Percentiles rank a stretch among this genome's conserved stretches.
phyloP scores from a whole-genome alignment of 1,140 invertebrate genomes.

The Hyles euphorbiae region DNA sequence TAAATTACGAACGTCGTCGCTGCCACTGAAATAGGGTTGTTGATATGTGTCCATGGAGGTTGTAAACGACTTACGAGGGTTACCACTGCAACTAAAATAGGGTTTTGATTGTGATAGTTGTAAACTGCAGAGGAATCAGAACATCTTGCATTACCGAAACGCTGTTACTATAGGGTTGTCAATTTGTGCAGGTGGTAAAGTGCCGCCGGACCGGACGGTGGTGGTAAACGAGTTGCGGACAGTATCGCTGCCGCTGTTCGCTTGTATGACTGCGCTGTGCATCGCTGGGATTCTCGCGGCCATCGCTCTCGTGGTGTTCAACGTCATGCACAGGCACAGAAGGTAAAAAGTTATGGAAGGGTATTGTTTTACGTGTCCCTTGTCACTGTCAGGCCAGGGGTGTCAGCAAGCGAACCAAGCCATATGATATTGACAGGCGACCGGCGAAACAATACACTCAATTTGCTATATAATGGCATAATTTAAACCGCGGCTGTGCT shows the following conservation, averaged over 20 bases:
- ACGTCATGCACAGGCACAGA: constrained; percentile 91
- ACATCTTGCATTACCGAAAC: no score
- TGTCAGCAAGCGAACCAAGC: not conserved
- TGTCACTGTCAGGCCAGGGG: constrained; percentile 16
- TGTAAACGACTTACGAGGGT: no score
- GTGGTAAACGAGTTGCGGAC: constrained; percentile 88
- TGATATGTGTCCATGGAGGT: no score
- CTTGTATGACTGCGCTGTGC: constrained; percentile 93
- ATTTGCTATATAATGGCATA: not conserved
- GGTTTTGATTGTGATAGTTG: no score
- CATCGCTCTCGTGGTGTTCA: constrained; percentile 90
- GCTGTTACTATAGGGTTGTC: not conserved
- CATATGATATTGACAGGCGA: constrained; percentile 19
- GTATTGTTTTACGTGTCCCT: constrained; percentile 1
- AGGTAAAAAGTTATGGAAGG: constrained; percentile 77
- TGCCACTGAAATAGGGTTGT: no score
- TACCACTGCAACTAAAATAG: no score
- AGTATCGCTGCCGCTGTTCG: constrained; percentile 91
- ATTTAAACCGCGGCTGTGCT: not conserved
- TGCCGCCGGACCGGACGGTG: constrained; percentile 94
- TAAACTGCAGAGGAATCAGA: no score
- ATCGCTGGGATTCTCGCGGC: constrained; percentile 90
- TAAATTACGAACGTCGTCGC: no score
- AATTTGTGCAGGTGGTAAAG: constrained; percentile 80
- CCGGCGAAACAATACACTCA: constrained; percentile 11